These are phyloP conservation scores for Amniataba percoides DNA, from an alignment of 2,797 vertebrate species.

Conservation along the genomic window DNA sequence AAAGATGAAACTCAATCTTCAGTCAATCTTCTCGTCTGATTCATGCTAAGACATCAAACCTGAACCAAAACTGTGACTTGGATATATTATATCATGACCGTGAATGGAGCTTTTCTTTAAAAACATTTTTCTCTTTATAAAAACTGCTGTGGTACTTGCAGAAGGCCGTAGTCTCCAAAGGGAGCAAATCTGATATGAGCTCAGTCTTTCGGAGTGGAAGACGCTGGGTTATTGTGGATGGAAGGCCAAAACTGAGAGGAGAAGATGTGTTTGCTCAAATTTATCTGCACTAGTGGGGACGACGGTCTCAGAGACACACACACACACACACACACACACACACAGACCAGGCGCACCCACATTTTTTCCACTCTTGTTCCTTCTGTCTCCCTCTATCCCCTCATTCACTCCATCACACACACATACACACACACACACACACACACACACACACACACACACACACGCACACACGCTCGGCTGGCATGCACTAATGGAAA, in stretches of 20 bases:
- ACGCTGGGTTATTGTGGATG: background rate
- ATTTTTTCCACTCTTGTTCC: slow-evolving; percentile 66
- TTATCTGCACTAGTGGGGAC: slow-evolving; percentile 40
- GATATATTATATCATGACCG: rapidly evolving
- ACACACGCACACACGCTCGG: slow-evolving; percentile 52
- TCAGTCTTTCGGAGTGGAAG: slow-evolving; percentile 22
- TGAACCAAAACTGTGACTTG: background rate
- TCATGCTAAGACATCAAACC: background rate
- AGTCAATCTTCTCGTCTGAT: background rate
- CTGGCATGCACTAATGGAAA: slow-evolving; percentile 80
- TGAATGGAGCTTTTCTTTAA: too few species aligned
- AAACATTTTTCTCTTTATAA: background rate
- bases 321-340: slow-evolving; percentile 34
- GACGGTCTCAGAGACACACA: slow-evolving; percentile 40
- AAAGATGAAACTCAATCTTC: background rate
- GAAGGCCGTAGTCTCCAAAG: background rate
- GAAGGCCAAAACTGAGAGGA: slow-evolving; percentile 20
- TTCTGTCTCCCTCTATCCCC: slow-evolving; percentile 67
- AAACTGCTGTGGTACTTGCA: background rate
- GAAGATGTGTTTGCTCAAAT: slow-evolving; percentile 29
- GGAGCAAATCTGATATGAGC: background rate
- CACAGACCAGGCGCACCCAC: slow-evolving; percentile 36
- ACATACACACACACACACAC: slow-evolving; percentile 49
- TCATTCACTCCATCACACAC: slow-evolving; percentile 65
- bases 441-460: slow-evolving; percentile 49